These are phyloP conservation scores for Apis cerana DNA, from an alignment of 1,140 invertebrate species.

Conservation along the genomic window DNA sequence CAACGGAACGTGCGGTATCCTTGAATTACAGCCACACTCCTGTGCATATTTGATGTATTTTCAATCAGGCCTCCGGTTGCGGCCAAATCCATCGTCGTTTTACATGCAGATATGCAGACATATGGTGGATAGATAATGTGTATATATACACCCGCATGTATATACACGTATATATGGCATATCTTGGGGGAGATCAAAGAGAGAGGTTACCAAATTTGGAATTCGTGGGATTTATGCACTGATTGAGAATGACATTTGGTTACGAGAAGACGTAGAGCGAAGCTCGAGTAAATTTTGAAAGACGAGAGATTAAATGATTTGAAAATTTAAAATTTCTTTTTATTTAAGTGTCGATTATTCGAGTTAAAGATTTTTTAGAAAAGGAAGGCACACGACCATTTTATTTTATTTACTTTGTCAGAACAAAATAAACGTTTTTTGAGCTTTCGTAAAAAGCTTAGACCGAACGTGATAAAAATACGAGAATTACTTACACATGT, in stretches of 20 bases:
- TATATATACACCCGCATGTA: not conserved
- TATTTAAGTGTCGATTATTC: too few species aligned
- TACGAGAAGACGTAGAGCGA: too few species aligned
- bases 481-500: conserved; percentile 87
- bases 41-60: conserved; percentile 18
- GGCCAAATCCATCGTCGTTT: not conserved
- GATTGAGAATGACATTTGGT: not conserved
- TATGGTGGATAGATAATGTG: too few species aligned
- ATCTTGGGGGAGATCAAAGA: conserved; percentile 45
- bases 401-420: not conserved
- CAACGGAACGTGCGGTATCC: not conserved
- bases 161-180: not conserved
- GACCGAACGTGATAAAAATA: not conserved
- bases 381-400: not conserved
- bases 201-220: conserved; percentile 28
- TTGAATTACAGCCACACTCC: conserved; percentile 45
- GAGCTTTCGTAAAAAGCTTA: too few species aligned
- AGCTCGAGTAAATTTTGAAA: too few species aligned
- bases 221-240: conserved; percentile 40
- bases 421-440: not conserved
- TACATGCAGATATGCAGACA: not conserved
- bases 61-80: conserved; percentile 2
- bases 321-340: too few species aligned
- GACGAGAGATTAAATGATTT: too few species aligned
- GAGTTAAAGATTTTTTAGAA: not conserved